These are phyloP conservation scores for Enteromius thamalakanensis DNA, from an alignment of 2,797 vertebrate genomes.

Conservation along the genomic window DNA sequence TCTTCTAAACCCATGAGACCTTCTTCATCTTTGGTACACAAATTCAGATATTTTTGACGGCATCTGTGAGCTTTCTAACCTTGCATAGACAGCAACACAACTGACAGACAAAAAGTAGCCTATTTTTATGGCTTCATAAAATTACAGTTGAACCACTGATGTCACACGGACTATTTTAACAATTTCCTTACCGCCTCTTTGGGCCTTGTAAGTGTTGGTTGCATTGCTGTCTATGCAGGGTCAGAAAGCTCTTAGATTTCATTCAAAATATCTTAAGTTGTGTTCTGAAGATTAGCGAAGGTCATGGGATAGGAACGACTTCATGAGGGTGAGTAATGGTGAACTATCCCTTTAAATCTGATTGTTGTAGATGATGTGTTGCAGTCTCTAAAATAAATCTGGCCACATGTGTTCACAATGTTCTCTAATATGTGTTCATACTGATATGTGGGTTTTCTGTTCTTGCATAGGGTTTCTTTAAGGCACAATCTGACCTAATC, in stretches of 20 bases:
- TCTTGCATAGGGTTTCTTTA: conserved; percentile 83
- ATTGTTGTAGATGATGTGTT: conserved; percentile 4
- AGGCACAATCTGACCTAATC: conserved; percentile 80
- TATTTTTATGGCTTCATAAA: not conserved
- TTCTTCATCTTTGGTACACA: not conserved
- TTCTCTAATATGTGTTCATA: not conserved
- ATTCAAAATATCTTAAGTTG: not conserved
- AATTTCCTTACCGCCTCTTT: not conserved
- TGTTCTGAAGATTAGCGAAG: not conserved
- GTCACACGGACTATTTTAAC: not conserved
- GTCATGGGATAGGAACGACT: not conserved
- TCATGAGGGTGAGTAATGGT: not conserved
- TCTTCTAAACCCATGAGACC: not conserved
- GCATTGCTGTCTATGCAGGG: not conserved
- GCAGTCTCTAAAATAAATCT: conserved; percentile 11
- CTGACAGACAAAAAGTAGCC: not conserved
- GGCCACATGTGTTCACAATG: not conserved
- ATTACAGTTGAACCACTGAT: not conserved
- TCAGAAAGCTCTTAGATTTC: not conserved
- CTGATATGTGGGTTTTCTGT: conserved; percentile 16
- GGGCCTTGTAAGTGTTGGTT: not conserved
- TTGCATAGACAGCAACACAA: not conserved
- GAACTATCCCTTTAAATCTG: not conserved
- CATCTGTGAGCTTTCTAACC: not conserved
- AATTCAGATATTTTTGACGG: not conserved